These are phyloP conservation scores for Orbicella faveolata DNA, from an alignment of 64 coral and sea anemone species.

Conservation along the genomic window DNA sequence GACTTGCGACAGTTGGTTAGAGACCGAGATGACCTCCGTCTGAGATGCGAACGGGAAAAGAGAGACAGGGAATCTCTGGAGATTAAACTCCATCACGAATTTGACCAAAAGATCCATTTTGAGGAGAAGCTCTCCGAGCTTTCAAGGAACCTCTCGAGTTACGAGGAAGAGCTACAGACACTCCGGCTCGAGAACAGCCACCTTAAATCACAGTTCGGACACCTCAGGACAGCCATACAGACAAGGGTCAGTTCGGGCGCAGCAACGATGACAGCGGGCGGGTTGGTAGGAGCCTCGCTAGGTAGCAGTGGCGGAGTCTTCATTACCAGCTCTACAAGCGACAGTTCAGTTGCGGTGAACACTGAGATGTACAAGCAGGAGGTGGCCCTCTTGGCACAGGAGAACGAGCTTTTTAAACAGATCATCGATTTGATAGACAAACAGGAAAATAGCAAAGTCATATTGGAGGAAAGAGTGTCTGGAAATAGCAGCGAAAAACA, in stretches of 20 bases:
- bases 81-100: slow-evolving; percentile 32
- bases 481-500: not conserved
- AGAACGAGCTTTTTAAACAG: slow-evolving; percentile 58
- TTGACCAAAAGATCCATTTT: slow-evolving; percentile 28
- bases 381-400: slow-evolving; percentile 43
- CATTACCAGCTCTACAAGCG: not conserved
- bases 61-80: slow-evolving; percentile 36
- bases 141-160: slow-evolving; percentile 6
- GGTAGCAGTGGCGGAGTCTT: not conserved
- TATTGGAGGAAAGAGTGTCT: slow-evolving; percentile 19
- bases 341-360: not conserved
- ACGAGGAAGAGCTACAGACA: slow-evolving; percentile 38
- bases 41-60: slow-evolving; percentile 31
- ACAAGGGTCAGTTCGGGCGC: not conserved
- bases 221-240: slow-evolving; percentile 25
- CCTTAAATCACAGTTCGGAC: slow-evolving; percentile 48
- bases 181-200: slow-evolving; percentile 39
- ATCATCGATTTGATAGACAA: slow-evolving; percentile 62
- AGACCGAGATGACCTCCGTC: slow-evolving; percentile 49
- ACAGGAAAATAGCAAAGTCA: slow-evolving; percentile 15
- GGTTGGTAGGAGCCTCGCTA: not conserved
- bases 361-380: slow-evolving; percentile 47
- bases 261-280: not conserved
- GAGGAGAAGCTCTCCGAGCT: slow-evolving; percentile 36
- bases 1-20: slow-evolving; percentile 25